Evolutionary conservation across 2,797 vertebrate species (phyloP).

Genomic region (Meda fulgida): DNA sequence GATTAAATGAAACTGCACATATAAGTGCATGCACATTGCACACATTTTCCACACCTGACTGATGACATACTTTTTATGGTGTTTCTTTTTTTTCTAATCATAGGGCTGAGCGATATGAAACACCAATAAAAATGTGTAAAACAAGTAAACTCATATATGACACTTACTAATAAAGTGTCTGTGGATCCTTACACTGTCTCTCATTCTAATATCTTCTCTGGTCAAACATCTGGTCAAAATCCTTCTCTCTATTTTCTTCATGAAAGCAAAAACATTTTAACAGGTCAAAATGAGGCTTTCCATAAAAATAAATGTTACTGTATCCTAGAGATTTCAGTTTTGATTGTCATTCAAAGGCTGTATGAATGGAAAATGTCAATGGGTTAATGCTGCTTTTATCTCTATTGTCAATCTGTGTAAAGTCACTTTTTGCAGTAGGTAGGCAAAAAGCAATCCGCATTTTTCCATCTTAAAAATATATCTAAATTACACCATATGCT

Average conservation of each 20-base stretch:
- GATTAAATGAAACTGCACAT: not conserved
- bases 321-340: not conserved
- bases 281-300: not conserved
- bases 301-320: not conserved
- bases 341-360: not conserved
- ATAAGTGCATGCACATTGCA: not conserved
- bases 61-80: not conserved
- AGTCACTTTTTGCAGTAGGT: not conserved
- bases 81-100: not conserved
- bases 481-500: too few relatives aligned
- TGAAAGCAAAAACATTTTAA: not conserved
- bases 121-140: not conserved
- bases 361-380: not conserved
- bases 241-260: not conserved
- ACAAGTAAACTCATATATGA: not conserved
- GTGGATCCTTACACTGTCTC: not conserved
- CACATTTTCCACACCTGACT: not conserved
- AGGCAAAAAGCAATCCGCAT: too few relatives aligned
- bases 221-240: not conserved
- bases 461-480: too few relatives aligned
- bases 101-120: not conserved
- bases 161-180: slow-evolving; percentile 6
- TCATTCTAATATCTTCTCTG: slow-evolving; percentile 9
- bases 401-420: not conserved
- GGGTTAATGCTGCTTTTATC: not conserved